A percentile compares a stretch with the other conserved stretches of the same genome.
Evolutionary conservation across 2,113 vertebrate species (phyloP).

Genomic region (Cyanoderma ruficeps): DNA sequence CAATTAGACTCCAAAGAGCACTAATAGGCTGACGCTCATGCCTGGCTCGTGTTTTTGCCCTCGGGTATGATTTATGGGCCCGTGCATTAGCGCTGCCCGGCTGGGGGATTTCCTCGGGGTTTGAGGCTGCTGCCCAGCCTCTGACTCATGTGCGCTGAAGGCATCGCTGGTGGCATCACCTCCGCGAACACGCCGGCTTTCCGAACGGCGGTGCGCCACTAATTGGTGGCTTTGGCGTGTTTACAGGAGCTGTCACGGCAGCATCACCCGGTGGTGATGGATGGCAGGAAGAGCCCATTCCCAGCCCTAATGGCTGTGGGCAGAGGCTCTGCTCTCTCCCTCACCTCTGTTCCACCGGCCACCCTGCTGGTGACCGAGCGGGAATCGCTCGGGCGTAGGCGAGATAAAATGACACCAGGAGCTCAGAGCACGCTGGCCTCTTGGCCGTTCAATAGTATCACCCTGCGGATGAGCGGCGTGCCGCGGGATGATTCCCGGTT

Average conservation of each 20-base stretch:
- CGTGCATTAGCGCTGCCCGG: background rate
- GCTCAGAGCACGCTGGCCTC: background rate
- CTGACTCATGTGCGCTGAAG: background rate
- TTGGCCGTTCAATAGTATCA: background rate
- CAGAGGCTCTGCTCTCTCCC: background rate
- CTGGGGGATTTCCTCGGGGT: background rate
- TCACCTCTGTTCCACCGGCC: background rate
- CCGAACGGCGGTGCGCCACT: too few species aligned
- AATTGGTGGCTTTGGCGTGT: background rate
- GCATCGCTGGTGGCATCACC: background rate
- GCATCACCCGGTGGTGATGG: background rate
- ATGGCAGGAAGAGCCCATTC: background rate
- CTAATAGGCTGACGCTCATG: background rate
- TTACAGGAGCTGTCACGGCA: background rate
- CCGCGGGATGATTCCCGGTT: too few species aligned
- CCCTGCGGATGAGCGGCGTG: too few species aligned
- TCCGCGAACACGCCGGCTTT: background rate
- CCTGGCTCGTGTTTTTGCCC: background rate
- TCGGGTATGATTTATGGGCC: background rate
- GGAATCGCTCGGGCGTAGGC: background rate
- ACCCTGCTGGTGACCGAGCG: background rate
- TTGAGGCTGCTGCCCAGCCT: background rate
- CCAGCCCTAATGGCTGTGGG: background rate
- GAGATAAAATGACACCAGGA: background rate
- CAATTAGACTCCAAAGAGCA: background rate